Conservation (phyloP, 2,113 vertebrate species). For the Australoheros scitulus region DNA sequence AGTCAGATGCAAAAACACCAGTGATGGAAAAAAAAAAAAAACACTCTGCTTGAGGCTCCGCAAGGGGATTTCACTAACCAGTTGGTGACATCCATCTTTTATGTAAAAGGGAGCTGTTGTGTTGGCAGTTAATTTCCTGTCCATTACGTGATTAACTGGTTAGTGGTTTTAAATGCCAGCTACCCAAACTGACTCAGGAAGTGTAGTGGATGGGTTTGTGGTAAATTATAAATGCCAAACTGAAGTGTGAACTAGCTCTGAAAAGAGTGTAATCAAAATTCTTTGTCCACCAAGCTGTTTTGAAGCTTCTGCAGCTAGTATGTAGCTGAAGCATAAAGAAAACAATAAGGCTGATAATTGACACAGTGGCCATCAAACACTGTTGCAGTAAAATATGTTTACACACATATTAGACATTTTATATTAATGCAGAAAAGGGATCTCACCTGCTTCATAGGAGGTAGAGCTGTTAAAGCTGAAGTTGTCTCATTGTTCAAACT, state of each 20-base stretch:
- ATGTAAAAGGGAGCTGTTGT: neutral
- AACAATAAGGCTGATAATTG: neutral
- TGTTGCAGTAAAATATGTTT: neutral
- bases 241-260: neutral
- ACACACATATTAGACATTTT: neutral
- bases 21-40: neutral
- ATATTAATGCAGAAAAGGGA: neutral
- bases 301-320: neutral
- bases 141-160: neutral
- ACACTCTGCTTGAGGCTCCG: neutral
- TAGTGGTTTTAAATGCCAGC: neutral
- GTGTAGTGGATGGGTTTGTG: neutral
- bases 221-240: neutral
- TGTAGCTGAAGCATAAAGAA: neutral
- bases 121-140: neutral
- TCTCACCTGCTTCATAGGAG: neutral
- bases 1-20: neutral
- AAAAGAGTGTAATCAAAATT: neutral
- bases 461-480: neutral
- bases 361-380: too few species aligned
- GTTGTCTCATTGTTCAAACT: neutral
- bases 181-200: neutral
- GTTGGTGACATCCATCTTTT: neutral
- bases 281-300: neutral
- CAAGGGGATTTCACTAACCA: neutral